Evolutionary conservation across 2,113 vertebrate species (phyloP).

Genomic region (Paralichthys olivaceus): DNA sequence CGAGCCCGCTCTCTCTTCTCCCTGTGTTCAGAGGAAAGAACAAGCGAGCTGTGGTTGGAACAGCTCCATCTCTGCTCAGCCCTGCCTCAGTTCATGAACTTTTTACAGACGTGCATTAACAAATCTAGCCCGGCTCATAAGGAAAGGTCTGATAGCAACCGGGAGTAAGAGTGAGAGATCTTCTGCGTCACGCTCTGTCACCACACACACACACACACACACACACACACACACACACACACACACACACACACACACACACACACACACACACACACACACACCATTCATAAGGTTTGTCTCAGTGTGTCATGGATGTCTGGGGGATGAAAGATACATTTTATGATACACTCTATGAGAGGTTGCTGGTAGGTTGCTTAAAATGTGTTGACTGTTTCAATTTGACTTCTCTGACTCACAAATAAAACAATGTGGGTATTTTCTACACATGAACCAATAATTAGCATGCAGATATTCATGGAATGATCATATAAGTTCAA

Average conservation of each 20-base stretch:
- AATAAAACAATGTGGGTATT: neutral
- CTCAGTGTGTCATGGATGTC: too few species aligned
- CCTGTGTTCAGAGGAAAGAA: constrained; percentile 43
- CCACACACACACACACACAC: constrained; percentile 6
- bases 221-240: neutral
- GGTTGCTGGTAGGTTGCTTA: neutral
- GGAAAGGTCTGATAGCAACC: constrained; percentile 46
- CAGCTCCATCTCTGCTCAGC: constrained; percentile 40
- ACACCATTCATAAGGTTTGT: too few species aligned
- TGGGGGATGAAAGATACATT: neutral
- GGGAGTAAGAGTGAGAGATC: constrained; percentile 49
- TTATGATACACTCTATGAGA: neutral
- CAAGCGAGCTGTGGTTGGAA: constrained; percentile 54
- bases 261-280: too few species aligned
- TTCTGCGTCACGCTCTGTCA: constrained; percentile 40
- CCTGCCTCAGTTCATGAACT: constrained; percentile 45
- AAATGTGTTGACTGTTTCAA: neutral
- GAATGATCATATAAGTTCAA: too few species aligned
- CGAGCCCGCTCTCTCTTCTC: constrained; percentile 27
- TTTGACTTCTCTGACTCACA: neutral
- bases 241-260: too few species aligned
- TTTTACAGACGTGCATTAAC: constrained; percentile 55
- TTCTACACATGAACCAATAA: neutral
- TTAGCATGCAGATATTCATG: neutral
- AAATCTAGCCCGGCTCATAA: constrained; percentile 43